Evolutionary conservation across 2,797 vertebrate species (phyloP), one percentile per base, ranked within the genome.

Genomic region (Darevskia nairensis): DNA sequence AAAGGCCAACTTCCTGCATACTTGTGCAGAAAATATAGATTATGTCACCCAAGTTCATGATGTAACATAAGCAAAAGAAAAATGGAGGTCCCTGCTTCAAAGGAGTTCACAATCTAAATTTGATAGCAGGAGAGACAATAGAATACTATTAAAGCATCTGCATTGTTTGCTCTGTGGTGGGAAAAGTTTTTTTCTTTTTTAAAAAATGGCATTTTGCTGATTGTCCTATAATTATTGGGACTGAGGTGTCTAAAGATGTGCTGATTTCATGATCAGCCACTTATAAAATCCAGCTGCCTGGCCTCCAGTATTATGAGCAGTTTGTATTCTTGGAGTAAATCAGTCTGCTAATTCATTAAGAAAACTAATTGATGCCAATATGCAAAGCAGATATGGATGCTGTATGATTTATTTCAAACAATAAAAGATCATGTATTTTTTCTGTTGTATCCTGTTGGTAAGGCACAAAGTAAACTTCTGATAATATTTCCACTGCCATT

Each of bases 381-480:
- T 75, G 50, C 39, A 55, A 71, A 81, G 17, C 69, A 87, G 39
- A 66, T 46, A 81, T 29, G 17, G 29, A 74, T 44, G 32, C 55
- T 81, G 21, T 41, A 17, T 46, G 64, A 61, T 81, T 32, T 64
- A 75, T 50, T 87, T 66, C 39, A 82, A 87, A 21, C 23, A 50
- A 8, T 64, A 44, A 46, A 87, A 81, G 46, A 80, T 81, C 44
- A 61, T 68, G 85, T 3, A 29, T 55, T 55, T 41, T 41, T 8
- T 76, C 32, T 44, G 64, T n/a, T 69, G 59, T 76, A 59, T 29
- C 11, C 27, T 85, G 71, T 82, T 86, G 64, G 21, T 86, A 41
- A 81, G 27, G 32, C 4, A 68, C 55, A 81, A 76, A 89, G 35
- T 59, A 55, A n/a, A n/a, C 35, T 77, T 89, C 27, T 86, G 46